Evolutionary conservation across 2,113 vertebrate species (phyloP), one percentile per base, ranked within the genome.

Genomic region (Trematocara stigmaticum): DNA sequence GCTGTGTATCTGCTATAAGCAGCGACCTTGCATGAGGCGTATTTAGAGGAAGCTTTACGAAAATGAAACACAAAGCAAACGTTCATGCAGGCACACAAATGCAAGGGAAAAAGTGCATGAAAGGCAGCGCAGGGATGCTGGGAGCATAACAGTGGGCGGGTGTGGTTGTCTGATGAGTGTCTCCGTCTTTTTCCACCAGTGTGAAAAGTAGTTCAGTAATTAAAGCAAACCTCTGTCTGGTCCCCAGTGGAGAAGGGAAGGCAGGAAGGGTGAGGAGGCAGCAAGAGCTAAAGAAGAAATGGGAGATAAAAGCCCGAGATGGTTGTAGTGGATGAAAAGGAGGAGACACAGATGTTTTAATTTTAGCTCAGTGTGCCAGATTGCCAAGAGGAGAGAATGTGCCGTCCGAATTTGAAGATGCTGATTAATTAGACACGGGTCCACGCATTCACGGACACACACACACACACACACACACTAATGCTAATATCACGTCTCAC

Each of bases 151-250:
- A 86, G 90, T 92, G 87, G 93, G 93, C 69, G 79, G 51, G 16
- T 84, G 91, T 92, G 81, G 84, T 83, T 76, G 84, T 90, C 84
- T 93, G 82, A 92, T 89, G 88, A 92, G 88, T 80, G 83, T 90
- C 82, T 94, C 78, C 81, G 56, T 88, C 83, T 93, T 89, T 89
- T 82, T 89, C 78, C 29, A 74, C n/a, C 78, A 52, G 91, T 91
- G 91, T 91, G 87, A 93, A 93, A 94, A 95, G 89, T 85, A 92
- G 89, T 91, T 93, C 89, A 90, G 93, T 93, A 93, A 95, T 95
- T 95, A 96, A 93, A 95, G 91, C 90, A 91, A 94, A 88, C 90
- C 90, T 93, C 86, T 93, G 84, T 83, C 81, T 76, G 71, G 53
- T 92, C 79, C 83, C 90, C 81, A 12, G 59, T 86, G 88, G 87